phyloP scores from a whole-genome alignment of 1,140 invertebrate genomes.

The Onthophagus taurus region DNA sequence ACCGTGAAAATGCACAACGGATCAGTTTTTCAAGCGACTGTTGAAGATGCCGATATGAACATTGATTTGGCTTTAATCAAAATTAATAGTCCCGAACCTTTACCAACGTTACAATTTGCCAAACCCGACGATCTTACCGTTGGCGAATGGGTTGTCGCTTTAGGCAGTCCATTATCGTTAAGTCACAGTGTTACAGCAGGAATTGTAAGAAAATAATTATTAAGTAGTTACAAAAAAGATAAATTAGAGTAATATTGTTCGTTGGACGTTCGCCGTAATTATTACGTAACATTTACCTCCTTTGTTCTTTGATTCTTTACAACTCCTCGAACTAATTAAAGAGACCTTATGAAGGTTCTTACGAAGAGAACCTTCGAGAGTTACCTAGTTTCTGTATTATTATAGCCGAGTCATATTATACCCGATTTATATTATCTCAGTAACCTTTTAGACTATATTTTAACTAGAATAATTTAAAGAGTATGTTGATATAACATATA shows the following conservation, averaged over 20 bases:
- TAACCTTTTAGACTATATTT: no score
- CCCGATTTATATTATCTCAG: no score
- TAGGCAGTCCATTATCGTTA: slow-evolving; percentile 78
- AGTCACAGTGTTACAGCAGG: slow-evolving; percentile 83
- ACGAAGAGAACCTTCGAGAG: no score
- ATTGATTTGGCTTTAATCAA: slow-evolving; percentile 80
- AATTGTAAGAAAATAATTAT: slow-evolving; percentile 49
- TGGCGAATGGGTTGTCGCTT: slow-evolving; percentile 86
- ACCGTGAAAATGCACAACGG: slow-evolving; percentile 47
- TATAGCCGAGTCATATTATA: no score
- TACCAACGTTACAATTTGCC: slow-evolving; percentile 71
- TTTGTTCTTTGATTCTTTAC: no score
- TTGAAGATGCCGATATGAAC: slow-evolving; percentile 74
- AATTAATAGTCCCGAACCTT: slow-evolving; percentile 53
- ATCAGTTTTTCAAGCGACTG: slow-evolving; percentile 44
- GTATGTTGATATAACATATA: no score
- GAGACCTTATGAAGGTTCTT: no score
- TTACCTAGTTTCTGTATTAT: no score
- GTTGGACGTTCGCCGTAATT: not conserved
- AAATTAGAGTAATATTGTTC: not conserved
- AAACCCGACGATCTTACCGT: slow-evolving; percentile 61
- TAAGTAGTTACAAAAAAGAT: slow-evolving; percentile 13
- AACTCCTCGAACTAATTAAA: no score
- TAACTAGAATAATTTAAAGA: no score
- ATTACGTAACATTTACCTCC: slow-evolving; percentile 44